Evolutionary conservation across 2,888 invertebrate genomes (phyloP).

Genomic region (Dicyrtomina minuta): DNA sequence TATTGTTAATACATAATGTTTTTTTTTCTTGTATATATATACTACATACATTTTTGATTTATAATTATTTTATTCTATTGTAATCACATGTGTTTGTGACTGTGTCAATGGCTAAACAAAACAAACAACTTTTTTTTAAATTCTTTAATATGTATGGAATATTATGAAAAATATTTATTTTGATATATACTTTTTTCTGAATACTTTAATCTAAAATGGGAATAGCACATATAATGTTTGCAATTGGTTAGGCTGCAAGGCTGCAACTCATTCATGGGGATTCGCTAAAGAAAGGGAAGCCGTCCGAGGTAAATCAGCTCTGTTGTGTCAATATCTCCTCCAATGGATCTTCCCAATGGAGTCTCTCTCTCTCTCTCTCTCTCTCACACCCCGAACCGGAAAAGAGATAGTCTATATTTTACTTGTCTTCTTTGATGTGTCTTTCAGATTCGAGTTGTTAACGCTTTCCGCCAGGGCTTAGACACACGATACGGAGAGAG

Average conservation of each 20-base stretch:
- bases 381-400: conserved; percentile 36
- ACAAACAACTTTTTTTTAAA: no score
- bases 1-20: conserved; percentile 33
- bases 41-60: conserved; percentile 27
- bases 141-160: conserved; percentile 5
- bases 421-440: conserved; percentile 32
- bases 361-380: conserved; percentile 55
- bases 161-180: conserved; percentile 8
- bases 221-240: conserved; percentile 34
- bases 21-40: conserved; percentile 44
- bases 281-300: conserved; percentile 53
- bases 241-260: conserved; percentile 53
- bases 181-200: conserved; percentile 1
- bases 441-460: conserved; percentile 99
- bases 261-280: conserved; percentile 54
- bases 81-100: conserved; percentile 35
- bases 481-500: conserved; percentile 91
- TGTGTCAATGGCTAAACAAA: conserved; percentile 26
- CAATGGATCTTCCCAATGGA: conserved; percentile 25
- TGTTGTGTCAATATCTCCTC: conserved; percentile 53
- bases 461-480: conserved; percentile 99
- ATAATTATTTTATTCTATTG: no score
- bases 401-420: conserved; percentile 34
- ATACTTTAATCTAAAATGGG: conserved; percentile 3
- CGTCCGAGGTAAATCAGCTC: conserved; percentile 54